These are phyloP conservation scores for Eurystomus gularis DNA, from an alignment of 2,113 vertebrate genomes.

Conservation along the genomic window DNA sequence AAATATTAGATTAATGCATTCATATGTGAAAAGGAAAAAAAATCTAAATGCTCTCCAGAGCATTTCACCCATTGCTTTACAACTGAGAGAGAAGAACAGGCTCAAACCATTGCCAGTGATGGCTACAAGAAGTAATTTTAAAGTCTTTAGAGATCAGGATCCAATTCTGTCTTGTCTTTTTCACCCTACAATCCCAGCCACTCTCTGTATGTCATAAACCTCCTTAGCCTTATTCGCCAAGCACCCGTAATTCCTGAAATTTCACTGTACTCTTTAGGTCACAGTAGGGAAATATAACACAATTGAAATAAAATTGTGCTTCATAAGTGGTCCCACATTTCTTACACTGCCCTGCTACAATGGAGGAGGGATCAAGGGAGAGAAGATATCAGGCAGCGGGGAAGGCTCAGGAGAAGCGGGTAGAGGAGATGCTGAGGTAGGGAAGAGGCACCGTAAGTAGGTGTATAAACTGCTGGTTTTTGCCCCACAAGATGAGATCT, in stretches of 20 bases:
- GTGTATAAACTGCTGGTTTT: background rate
- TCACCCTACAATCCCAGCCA: background rate
- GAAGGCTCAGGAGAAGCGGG: background rate
- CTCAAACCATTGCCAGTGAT: background rate
- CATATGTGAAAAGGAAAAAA: background rate
- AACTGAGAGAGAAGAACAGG: background rate
- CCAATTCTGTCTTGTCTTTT: background rate
- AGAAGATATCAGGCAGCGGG: no score
- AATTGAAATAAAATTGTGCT: background rate
- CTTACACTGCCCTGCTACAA: background rate
- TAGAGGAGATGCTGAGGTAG: background rate
- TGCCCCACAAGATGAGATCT: background rate
- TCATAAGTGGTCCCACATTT: background rate
- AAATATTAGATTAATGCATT: background rate
- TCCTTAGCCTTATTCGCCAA: background rate
- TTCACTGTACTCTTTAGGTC: background rate
- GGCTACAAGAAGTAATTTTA: background rate
- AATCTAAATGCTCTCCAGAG: background rate
- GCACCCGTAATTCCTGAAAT: background rate
- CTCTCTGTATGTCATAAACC: background rate
- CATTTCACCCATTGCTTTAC: background rate
- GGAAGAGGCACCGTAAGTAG: background rate
- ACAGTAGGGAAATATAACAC: background rate
- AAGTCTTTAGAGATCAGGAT: background rate
- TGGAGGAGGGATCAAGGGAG: background rate